Percentiles rank a stretch among this genome's conserved stretches.
phyloP scores from a whole-genome alignment of 1,140 invertebrate species.

The Chlorops oryzae region DNA sequence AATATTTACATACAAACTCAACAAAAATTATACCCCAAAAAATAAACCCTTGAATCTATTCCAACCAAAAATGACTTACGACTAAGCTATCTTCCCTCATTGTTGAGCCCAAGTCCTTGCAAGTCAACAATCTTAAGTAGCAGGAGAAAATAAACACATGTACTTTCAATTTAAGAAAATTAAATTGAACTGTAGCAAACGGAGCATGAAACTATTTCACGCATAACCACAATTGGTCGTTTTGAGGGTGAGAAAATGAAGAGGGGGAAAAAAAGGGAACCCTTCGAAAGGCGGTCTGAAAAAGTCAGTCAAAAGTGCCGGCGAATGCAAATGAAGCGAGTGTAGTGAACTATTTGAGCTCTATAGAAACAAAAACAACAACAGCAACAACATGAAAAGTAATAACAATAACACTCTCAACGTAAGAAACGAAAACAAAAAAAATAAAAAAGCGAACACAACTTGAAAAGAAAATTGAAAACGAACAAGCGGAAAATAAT shows the following conservation, averaged over 20 bases:
- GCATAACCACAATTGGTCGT: too few relatives aligned
- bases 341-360: background rate
- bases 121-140: too few relatives aligned
- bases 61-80: too few relatives aligned
- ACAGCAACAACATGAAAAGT: background rate
- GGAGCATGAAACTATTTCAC: too few relatives aligned
- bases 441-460: constrained; percentile 7
- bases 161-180: too few relatives aligned
- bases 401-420: constrained; percentile 14
- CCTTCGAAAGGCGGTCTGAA: constrained; percentile 1
- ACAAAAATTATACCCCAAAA: too few relatives aligned
- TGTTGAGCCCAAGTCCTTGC: too few relatives aligned
- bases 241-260: background rate
- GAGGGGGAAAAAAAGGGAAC: background rate
- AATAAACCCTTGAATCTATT: too few relatives aligned
- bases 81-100: too few relatives aligned
- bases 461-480: constrained; percentile 19
- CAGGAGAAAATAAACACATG: too few relatives aligned
- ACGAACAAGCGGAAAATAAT: constrained; percentile 24
- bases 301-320: constrained; percentile 28
- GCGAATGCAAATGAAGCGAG: constrained; percentile 31
- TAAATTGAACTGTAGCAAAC: too few relatives aligned
- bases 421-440: constrained; percentile 18
- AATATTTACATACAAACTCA: too few relatives aligned
- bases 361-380: background rate